Base-by-base conservation (phyloP, 2,797 vertebrate species). In the Pseudopleuronectes americanus region DNA sequence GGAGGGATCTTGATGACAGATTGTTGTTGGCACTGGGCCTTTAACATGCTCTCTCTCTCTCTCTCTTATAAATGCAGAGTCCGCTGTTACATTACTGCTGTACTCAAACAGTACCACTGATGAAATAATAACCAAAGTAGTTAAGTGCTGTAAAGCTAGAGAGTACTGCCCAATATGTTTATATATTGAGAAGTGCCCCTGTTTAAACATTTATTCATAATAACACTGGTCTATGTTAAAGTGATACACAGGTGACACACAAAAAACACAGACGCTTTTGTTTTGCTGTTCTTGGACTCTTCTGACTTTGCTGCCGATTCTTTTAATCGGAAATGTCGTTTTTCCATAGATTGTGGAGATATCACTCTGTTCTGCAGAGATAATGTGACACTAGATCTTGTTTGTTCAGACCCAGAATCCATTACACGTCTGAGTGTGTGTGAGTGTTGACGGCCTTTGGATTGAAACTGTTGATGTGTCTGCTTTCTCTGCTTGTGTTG, bases 1-100 rank as follows among this genome's bases (percentile, higher is more conserved):
- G 74, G 77, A 84, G 77, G 73, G 74, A 80, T 85, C 80, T 76
- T 22, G 71, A 72, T 85, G 87, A 87, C 68, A 68, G 78, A 79
- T 73, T 64, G 68, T 65, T 81, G 65, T 43, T 87, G 76, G 78
- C 84, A 36, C 66, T 68, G 10, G 14, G 22, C 62, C 57, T 75
- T 60, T 52, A 26, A 56, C 71, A 51, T 53, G 38, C 71, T 57
- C 48, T 28, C 64, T 26, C 61, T 33, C 1, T 38, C 65, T 47
- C 45, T 47, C 45, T 47, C 14, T 47, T 19, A n/a, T 16, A 1
- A 6, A 26, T 33, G 17, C 10, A 41, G 22, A 38, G 9, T 24
- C 38, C 4, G 12, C 19, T 64, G 14, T 14, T 45, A 16, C 28
- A 16, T 45, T 45, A 45, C 17, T 16, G 7, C 4, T 19, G 16